phyloP scores from a whole-genome alignment of 2,888 invertebrate genomes.

The Ormyrus labotus region DNA sequence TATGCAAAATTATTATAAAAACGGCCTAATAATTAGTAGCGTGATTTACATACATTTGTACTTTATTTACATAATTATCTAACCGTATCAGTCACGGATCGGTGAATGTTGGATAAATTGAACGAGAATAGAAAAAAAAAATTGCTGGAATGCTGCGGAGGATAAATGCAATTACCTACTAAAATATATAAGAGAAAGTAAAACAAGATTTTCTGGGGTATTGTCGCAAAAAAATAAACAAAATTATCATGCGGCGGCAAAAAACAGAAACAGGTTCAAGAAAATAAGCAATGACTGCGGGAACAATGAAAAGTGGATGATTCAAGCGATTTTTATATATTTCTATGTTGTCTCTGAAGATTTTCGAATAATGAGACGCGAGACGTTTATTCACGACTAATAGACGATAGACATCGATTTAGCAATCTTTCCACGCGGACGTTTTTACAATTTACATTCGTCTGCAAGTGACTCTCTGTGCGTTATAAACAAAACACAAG shows the following conservation, averaged over 20 bases:
- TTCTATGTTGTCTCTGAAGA: background rate
- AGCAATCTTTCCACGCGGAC: background rate
- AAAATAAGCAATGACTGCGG: slow-evolving; percentile 44
- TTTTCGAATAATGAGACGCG: slow-evolving; percentile 12
- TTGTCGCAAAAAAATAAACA: slow-evolving; percentile 50
- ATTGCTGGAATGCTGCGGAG: slow-evolving; percentile 24
- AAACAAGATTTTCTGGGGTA: slow-evolving; percentile 28
- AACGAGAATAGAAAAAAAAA: slow-evolving; percentile 25
- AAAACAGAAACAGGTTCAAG: slow-evolving; percentile 32
- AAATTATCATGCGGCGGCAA: slow-evolving; percentile 53
- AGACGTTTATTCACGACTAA: background rate
- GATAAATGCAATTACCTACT: slow-evolving; percentile 50
- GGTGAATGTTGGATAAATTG: slow-evolving; percentile 24
- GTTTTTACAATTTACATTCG: slow-evolving; percentile 1
- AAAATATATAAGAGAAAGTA: slow-evolving; percentile 48
- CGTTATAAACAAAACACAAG: slow-evolving; percentile 50
- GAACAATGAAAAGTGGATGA: slow-evolving; percentile 28
- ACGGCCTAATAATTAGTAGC: slow-evolving; percentile 28
- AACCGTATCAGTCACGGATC: slow-evolving; percentile 38
- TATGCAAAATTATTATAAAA: background rate
- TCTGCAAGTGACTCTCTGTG: slow-evolving; percentile 28
- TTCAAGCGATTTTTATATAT: slow-evolving; percentile 34
- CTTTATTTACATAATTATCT: slow-evolving; percentile 47
- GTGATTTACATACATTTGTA: slow-evolving; percentile 48
- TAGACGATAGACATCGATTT: slow-evolving; percentile 18